These are phyloP conservation scores for Acanthoscelides obtectus DNA, from an alignment of 2,888 invertebrate species.

Conservation along the genomic window DNA sequence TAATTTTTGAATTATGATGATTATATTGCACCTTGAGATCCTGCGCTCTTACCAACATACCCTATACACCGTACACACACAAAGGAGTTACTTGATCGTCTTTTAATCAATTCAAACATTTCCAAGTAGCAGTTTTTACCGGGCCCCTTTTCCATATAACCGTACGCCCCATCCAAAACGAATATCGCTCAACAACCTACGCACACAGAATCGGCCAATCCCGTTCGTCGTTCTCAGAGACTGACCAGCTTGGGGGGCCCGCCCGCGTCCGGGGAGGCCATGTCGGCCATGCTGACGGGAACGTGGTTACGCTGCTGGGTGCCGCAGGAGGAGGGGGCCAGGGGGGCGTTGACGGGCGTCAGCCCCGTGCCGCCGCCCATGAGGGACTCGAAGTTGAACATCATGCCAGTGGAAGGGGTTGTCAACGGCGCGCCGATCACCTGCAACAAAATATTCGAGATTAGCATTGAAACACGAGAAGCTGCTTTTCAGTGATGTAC, in stretches of 20 bases:
- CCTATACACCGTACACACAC: no score
- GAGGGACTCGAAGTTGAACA: conserved; percentile 86
- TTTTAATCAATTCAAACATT: no score
- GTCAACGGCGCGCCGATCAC: conserved; percentile 70
- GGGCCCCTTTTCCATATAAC: neutral
- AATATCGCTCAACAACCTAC: conserved; percentile 3
- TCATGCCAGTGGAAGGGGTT: conserved; percentile 82
- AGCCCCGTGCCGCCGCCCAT: conserved; percentile 92
- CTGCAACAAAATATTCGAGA: neutral
- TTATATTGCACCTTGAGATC: no score
- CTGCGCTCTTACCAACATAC: no score
- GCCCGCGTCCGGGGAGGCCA: conserved; percentile 70
- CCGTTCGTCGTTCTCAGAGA: conserved; percentile 58
- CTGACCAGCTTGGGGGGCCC: conserved; percentile 75
- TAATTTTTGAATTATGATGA: no score
- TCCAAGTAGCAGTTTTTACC: neutral
- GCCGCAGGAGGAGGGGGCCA: conserved; percentile 66
- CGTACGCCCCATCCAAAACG: neutral
- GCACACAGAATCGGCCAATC: conserved; percentile 3
- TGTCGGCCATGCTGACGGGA: conserved; percentile 47
- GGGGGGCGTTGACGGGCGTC: conserved; percentile 75
- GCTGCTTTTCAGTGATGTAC: no score
- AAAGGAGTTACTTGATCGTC: no score
- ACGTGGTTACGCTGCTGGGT: conserved; percentile 71
- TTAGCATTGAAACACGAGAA: no score